These are phyloP conservation scores for Ceratina calcarata DNA, from an alignment of 1,140 invertebrate genomes.

Conservation along the genomic window DNA sequence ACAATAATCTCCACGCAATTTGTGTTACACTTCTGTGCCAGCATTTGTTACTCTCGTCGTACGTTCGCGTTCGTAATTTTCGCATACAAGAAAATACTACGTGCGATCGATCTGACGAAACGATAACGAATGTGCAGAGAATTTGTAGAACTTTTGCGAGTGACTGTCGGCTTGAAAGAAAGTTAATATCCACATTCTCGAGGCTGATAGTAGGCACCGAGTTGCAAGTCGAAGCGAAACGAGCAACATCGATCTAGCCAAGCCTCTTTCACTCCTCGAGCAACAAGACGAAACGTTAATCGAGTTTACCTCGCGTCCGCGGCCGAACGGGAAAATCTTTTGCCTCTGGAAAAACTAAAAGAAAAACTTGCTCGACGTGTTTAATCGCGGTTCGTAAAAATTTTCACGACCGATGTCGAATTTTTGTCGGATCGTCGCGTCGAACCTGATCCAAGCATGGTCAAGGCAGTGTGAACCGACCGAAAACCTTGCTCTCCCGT, in stretches of 20 bases:
- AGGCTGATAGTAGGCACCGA: slow-evolving; percentile 17
- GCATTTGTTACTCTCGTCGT: too few species aligned
- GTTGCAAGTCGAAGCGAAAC: background rate
- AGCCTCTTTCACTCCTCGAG: slow-evolving; percentile 8
- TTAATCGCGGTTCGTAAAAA: background rate
- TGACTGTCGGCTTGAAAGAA: slow-evolving; percentile 10
- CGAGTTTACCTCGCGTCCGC: slow-evolving; percentile 14
- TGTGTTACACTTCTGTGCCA: too few species aligned
- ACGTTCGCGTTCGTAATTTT: too few species aligned
- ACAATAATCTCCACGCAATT: too few species aligned
- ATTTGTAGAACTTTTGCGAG: background rate
- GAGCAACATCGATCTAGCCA: slow-evolving; percentile 14
- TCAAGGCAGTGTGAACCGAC: slow-evolving; percentile 36
- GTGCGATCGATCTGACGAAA: background rate
- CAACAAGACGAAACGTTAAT: slow-evolving; percentile 13
- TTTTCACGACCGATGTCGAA: background rate
- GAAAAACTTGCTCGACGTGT: background rate
- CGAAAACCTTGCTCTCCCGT: slow-evolving; percentile 23
- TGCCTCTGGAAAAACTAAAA: background rate
- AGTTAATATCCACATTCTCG: slow-evolving; percentile 11
- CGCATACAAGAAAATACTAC: too few species aligned
- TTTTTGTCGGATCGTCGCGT: background rate
- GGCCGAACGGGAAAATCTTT: slow-evolving; percentile 1
- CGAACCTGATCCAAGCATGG: slow-evolving; percentile 39
- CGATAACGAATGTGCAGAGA: background rate